Percentiles rank a stretch among this genome's conserved stretches.
Conservation (phyloP, 2,797 vertebrate species). For the Thamnophis elegans region DNA sequence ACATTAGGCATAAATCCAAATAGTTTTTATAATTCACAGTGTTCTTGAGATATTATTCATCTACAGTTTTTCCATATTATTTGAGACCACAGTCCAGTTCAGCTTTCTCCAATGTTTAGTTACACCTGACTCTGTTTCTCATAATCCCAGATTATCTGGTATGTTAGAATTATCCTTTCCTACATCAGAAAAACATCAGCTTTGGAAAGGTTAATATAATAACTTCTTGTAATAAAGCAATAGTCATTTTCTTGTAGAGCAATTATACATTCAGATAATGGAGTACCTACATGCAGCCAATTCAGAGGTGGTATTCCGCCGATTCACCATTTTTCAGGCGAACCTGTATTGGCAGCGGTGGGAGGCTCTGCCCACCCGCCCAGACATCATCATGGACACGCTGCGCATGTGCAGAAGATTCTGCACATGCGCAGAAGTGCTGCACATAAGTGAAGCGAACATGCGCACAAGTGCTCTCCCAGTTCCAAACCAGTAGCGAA, state of each 20-base stretch:
- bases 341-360: too few species aligned
- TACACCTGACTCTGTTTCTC: not conserved
- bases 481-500: too few species aligned
- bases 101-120: not conserved
- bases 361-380: too few species aligned
- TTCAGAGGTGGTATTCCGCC: too few species aligned
- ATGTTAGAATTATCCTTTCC: not conserved
- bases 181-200: not conserved
- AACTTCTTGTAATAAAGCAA: not conserved
- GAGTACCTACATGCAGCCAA: not conserved
- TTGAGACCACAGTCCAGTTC: not conserved
- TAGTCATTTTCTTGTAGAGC: not conserved
- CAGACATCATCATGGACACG: too few species aligned
- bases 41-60: not conserved
- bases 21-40: not conserved
- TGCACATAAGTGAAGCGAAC: too few species aligned
- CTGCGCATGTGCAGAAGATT: too few species aligned
- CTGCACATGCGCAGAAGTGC: too few species aligned
- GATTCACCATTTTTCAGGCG: too few species aligned
- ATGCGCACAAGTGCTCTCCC: too few species aligned
- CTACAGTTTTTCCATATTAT: not conserved
- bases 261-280: not conserved
- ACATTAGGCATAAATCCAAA: not conserved
- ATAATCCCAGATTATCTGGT: not conserved
- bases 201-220: not conserved